These are phyloP conservation scores for Coenonympha arcania DNA, from an alignment of 2,888 invertebrate species.

Conservation along the genomic window DNA sequence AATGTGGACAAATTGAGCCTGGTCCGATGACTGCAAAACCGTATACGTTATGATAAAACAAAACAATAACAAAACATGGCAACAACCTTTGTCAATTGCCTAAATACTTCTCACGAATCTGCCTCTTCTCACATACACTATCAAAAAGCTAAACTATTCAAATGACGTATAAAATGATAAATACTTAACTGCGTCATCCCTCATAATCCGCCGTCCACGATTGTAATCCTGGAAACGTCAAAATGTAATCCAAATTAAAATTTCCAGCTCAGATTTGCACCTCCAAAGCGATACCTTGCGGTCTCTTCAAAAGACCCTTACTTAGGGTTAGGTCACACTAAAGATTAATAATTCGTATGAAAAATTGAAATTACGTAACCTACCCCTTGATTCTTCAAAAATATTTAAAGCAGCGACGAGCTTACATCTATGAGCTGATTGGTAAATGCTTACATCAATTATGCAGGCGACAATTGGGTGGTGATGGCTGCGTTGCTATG, in stretches of 20 bases:
- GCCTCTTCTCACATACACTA: not conserved
- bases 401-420: too few species aligned
- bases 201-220: slow-evolving; percentile 16
- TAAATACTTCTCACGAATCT: not conserved
- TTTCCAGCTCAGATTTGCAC: slow-evolving; percentile 17
- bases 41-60: not conserved
- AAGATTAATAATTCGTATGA: not conserved
- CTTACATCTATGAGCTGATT: too few species aligned
- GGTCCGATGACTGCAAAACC: too few species aligned
- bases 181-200: slow-evolving; percentile 4
- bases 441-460: too few species aligned
- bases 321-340: not conserved
- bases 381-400: too few species aligned
- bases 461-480: too few species aligned
- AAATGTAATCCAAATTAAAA: slow-evolving; percentile 15
- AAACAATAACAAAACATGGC: not conserved
- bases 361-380: not conserved
- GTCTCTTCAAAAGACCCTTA: not conserved
- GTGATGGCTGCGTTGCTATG: too few species aligned
- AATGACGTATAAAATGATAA: slow-evolving; percentile 10
- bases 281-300: slow-evolving; percentile 5
- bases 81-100: not conserved
- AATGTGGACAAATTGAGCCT: too few species aligned
- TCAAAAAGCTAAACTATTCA: slow-evolving; percentile 2
- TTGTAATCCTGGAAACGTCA: slow-evolving; percentile 17